phyloP scores from a whole-genome alignment of 2,113 vertebrate species.

The Reinhardtius hippoglossoides region DNA sequence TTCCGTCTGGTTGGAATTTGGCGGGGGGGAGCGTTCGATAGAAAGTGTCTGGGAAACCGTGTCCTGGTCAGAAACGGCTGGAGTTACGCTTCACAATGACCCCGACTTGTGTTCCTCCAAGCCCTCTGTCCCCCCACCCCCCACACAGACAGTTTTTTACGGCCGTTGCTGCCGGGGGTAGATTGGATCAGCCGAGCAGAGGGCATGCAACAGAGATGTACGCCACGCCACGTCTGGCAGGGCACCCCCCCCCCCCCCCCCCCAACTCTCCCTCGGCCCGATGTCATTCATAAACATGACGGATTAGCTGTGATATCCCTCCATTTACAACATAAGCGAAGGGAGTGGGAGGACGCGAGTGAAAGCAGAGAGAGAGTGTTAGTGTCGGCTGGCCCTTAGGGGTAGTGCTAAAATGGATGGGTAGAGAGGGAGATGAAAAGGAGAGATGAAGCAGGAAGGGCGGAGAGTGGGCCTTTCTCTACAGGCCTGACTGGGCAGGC shows the following conservation, averaged over 20 bases:
- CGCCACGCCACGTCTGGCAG: constrained; percentile 61
- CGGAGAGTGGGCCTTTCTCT: constrained; percentile 76
- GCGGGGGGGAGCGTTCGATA: not conserved
- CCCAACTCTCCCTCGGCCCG: constrained; percentile 77
- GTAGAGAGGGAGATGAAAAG: constrained; percentile 90
- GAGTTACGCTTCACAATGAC: constrained; percentile 39
- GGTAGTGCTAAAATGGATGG: constrained; percentile 91
- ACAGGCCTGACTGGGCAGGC: constrained; percentile 83
- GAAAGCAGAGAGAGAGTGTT: constrained; percentile 67
- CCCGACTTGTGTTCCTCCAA: constrained; percentile 26
- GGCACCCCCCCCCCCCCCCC: constrained; percentile 44
- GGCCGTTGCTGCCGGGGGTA: constrained; percentile 48
- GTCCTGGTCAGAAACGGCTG: constrained; percentile 17
- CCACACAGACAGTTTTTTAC: constrained; percentile 54
- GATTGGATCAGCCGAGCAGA: constrained; percentile 70
- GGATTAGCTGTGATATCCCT: constrained; percentile 87
- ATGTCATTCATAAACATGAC: constrained; percentile 93
- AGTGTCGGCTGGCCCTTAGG: constrained; percentile 85
- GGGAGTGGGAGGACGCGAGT: constrained; percentile 61
- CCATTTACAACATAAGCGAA: constrained; percentile 84
- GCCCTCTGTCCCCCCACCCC: constrained; percentile 40
- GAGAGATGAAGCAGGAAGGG: constrained; percentile 90
- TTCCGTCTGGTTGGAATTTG: not conserved
- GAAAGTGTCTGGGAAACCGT: not conserved
- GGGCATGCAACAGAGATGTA: constrained; percentile 70